phyloP scores from a whole-genome alignment of 2,797 vertebrate genomes.

The Xenopus petersii region DNA sequence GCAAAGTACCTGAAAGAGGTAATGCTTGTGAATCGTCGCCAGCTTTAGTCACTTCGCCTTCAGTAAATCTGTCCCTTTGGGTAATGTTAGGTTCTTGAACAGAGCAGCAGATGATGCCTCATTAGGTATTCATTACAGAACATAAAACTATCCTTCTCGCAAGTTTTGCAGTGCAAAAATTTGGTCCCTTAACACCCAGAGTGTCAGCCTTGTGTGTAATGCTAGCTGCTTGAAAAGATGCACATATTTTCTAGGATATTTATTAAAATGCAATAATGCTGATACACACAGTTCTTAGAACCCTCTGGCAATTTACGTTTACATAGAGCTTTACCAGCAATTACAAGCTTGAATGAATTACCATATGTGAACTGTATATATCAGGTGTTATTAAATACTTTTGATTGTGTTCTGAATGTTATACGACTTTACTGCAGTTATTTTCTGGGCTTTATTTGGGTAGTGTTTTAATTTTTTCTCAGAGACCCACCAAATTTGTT shows the following conservation, averaged over 20 bases:
- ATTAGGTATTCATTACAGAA: neutral
- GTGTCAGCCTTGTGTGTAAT: neutral
- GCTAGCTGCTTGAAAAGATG: neutral
- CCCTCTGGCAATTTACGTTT: neutral
- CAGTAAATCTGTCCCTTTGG: no score
- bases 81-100: no score
- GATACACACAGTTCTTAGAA: neutral
- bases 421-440: no score
- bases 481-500: no score
- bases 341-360: neutral
- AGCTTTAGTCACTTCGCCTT: no score
- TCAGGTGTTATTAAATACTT: neutral
- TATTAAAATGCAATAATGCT: slow-evolving; percentile 1
- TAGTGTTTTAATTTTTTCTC: no score
- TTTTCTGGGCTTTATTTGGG: no score
- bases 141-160: neutral
- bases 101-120: neutral
- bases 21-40: no score
- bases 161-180: neutral
- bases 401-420: no score
- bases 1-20: no score
- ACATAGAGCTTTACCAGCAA: neutral
- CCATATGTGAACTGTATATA: neutral
- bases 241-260: neutral
- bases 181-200: no score